Base-by-base conservation (phyloP, 2,888 invertebrate species). In the Apoda limacodes region DNA sequence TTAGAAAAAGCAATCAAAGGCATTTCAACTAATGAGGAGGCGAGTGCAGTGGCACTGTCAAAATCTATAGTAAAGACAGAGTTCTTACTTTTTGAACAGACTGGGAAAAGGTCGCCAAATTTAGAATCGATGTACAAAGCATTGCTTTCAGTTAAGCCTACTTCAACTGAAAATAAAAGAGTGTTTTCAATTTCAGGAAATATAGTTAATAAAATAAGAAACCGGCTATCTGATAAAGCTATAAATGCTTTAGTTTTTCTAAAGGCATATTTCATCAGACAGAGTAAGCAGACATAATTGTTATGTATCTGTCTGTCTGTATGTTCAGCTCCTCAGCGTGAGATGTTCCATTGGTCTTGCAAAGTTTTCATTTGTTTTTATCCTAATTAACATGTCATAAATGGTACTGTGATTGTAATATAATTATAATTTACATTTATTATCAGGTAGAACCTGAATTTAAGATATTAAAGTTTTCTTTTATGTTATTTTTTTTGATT, bases 71-170 rank as follows among this genome's bases (percentile, higher is more conserved):
- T 32, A 35, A 38, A 31, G 22, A 35, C 32, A 39, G 33, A 40
- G 34, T 40, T 40, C 25, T 32, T 34, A 25, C 27, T 40, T 6
- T 36, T 37, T 40, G 34, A 40, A 40, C 19, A 32, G 26, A 37
- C 32, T 25, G 40, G 40, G 20, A 37, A 40, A 26, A 34, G 37
- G 24, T 20, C 39, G 25, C 37, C 37, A 22, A 40, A 40, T 40
- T 26, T 40, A 17, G 40, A 38, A 35, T 25, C 21, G 11, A 5
- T 17, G 7, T 17, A 17, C 17, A 17, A 17, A 17, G 17, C 17
- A 17, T 17, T 17, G 7, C 5, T 17, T 17, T 17, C 17, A 17
- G 17, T 17, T 7, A 17, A 17, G 17, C 35, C 27, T 7, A 32
- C 26, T 26, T 35, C 31, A 31, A 35, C 35, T 6, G 19, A 35